These are phyloP conservation scores for Seriola quinqueradiata DNA, from an alignment of 2,113 vertebrate genomes.

Conservation along the genomic window DNA sequence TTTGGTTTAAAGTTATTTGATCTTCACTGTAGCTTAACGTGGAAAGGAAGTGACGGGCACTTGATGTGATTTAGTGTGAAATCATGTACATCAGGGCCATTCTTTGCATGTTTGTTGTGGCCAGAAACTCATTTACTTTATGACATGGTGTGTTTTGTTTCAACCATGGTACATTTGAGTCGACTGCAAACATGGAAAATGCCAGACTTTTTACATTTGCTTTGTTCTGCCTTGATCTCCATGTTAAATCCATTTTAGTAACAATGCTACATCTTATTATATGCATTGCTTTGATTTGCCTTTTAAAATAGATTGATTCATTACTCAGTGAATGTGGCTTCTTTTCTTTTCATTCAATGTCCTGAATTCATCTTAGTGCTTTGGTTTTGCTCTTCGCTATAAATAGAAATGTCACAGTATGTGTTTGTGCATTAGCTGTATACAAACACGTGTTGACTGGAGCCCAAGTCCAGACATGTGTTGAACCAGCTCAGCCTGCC, in stretches of 20 bases:
- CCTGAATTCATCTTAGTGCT: background rate
- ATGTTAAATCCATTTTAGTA: background rate
- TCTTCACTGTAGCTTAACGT: background rate
- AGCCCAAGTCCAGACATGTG: slow-evolving; percentile 24
- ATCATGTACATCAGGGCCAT: background rate
- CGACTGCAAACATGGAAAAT: background rate
- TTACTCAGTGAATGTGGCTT: background rate
- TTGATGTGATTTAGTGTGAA: slow-evolving; percentile 35
- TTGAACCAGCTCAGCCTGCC: slow-evolving; percentile 8
- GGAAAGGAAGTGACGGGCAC: slow-evolving; percentile 19
- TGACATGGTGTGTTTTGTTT: slow-evolving; percentile 25
- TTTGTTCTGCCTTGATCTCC: background rate
- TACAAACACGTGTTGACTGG: slow-evolving; percentile 13
- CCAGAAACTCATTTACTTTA: slow-evolving; percentile 15
- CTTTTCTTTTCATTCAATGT: background rate
- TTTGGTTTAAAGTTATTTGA: slow-evolving; percentile 31
- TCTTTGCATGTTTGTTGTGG: background rate
- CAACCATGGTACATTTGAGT: background rate
- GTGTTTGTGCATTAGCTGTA: slow-evolving; percentile 6
- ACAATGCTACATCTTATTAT: background rate
- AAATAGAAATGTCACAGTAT: slow-evolving; percentile 13
- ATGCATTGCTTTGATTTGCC: background rate
- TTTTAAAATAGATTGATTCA: background rate
- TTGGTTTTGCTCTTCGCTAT: background rate
- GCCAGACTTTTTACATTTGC: background rate